These are phyloP conservation scores for Anoplolepis gracilipes DNA, from an alignment of 1,140 invertebrate genomes.

Conservation along the genomic window DNA sequence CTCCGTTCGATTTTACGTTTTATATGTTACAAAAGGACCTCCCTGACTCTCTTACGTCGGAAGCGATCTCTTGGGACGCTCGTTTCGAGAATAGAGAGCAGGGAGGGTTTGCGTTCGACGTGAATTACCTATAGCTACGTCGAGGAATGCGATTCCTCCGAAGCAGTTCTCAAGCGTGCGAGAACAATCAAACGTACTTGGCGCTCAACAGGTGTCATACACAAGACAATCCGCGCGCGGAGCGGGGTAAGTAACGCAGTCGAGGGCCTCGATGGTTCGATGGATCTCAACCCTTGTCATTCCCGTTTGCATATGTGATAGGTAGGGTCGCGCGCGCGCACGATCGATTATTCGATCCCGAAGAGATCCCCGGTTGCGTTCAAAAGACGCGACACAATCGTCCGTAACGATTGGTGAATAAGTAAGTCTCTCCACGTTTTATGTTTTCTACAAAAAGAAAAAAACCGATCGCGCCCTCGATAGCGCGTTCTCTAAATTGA, in stretches of 20 bases:
- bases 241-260: constrained; percentile 71
- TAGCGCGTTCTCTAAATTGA: background rate
- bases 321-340: too few species aligned
- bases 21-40: too few species aligned
- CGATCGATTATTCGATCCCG: constrained; percentile 71
- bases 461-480: too few species aligned
- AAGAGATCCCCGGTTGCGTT: constrained; percentile 24
- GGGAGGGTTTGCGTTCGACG: background rate
- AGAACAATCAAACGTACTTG: constrained; percentile 78
- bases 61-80: too few species aligned
- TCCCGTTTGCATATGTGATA: background rate
- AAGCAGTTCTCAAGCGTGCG: background rate
- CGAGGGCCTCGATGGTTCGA: constrained; percentile 30
- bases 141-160: constrained; percentile 14
- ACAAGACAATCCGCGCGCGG: constrained; percentile 77
- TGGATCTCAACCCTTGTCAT: constrained; percentile 12
- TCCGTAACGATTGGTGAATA: too few species aligned
- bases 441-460: too few species aligned
- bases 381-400: constrained; percentile 6
- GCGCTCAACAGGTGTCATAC: constrained; percentile 84
- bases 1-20: too few species aligned
- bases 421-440: too few species aligned
- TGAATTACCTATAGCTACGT: background rate
- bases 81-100: too few species aligned
- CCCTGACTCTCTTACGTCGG: too few species aligned